Conservation (phyloP, 2,797 vertebrate genomes). For the Meriones psammophilus region DNA sequence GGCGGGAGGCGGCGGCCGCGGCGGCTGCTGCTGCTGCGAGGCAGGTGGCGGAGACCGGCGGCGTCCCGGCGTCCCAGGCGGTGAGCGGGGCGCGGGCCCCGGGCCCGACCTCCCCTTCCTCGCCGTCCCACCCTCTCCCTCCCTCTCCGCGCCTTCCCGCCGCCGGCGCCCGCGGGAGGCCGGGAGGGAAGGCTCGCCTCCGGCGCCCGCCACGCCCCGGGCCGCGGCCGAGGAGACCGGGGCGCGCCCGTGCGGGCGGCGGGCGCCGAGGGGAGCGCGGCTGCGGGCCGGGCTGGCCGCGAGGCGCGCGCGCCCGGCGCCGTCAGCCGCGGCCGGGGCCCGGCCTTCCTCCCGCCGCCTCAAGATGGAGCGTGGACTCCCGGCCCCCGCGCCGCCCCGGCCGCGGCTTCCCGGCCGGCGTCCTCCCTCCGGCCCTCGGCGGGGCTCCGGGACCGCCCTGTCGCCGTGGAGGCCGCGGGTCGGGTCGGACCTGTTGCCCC, state of each 20-base stretch:
- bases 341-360: conserved; percentile 62
- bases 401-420: not conserved
- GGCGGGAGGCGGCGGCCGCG: conserved; percentile 78
- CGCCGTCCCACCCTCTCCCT: not conserved
- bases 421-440: not conserved
- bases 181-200: not conserved
- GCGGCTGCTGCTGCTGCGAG: conserved; percentile 68
- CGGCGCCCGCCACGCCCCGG: not conserved
- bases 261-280: not conserved
- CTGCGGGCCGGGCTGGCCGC: not conserved
- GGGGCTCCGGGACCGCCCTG: not conserved
- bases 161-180: not conserved
- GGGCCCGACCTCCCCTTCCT: not conserved
- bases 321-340: conserved; percentile 64
- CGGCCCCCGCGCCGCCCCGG: conserved; percentile 34
- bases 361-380: conserved; percentile 81
- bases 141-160: not conserved
- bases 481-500: conserved; percentile 74
- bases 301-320: conserved; percentile 41
- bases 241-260: not conserved
- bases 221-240: not conserved
- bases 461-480: not conserved
- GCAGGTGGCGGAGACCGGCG: conserved; percentile 64
- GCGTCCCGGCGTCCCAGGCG: conserved; percentile 46
- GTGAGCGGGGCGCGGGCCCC: conserved; percentile 63